These are phyloP conservation scores for Apteryx mantelli DNA, from an alignment of 2,113 vertebrate genomes.

Conservation along the genomic window DNA sequence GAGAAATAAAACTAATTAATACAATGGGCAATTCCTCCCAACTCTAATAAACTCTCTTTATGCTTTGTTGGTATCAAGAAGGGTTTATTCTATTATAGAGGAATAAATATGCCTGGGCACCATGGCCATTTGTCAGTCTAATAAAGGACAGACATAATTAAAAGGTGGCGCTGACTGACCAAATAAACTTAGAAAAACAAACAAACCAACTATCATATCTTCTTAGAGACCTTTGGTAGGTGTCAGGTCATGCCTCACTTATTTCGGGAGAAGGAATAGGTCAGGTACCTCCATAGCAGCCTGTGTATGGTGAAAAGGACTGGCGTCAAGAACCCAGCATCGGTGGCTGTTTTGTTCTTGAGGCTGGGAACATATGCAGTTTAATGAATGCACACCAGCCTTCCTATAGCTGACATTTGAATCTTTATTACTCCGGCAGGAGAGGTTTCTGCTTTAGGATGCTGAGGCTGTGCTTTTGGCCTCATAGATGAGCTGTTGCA, in stretches of 20 bases:
- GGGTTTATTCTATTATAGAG: constrained; percentile 20
- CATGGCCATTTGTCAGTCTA: constrained; percentile 3
- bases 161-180: not conserved
- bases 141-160: constrained; percentile 1
- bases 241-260: not conserved
- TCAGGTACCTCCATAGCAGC: not conserved
- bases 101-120: not conserved
- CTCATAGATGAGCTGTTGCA: not conserved
- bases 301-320: not conserved
- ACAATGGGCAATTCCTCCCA: not conserved
- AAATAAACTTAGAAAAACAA: not conserved
- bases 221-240: not conserved
- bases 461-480: not conserved
- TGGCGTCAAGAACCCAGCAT: fast-evolving
- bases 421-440: too few relatives aligned
- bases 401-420: not conserved
- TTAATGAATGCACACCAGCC: not conserved
- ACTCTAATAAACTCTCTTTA: constrained; percentile 27
- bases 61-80: constrained; percentile 10
- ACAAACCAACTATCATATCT: not conserved
- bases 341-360: not conserved
- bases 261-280: not conserved
- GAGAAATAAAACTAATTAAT: constrained; percentile 35
- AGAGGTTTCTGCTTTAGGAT: not conserved
- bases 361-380: not conserved